Evolutionary conservation across 2,113 vertebrate genomes (phyloP), one percentile per base, ranked within the genome.

Genomic region (Panthera tigris): DNA sequence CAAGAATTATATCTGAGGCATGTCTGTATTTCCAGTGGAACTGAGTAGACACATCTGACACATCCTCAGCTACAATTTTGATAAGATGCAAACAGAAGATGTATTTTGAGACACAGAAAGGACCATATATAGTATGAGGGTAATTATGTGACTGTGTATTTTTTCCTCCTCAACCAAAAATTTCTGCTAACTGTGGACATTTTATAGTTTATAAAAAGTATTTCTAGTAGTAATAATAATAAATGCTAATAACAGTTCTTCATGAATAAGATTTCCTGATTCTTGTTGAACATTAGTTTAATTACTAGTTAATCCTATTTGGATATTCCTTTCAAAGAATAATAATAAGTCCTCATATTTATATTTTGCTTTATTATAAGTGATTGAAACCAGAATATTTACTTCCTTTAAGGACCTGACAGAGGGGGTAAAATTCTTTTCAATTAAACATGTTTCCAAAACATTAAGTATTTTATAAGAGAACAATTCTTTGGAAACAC

Each of bases 341-440:
- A 87, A 93, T 74, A 74, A 71, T 82, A 36, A 68, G 61, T 57
- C 5, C 41, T 76, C 50, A 82, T 6, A 73, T 69, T 93, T 50
- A 71, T 80, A 45, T 91, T 94, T 61, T 91, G 48, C 23, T 91
- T 52, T 81, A 85, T 93, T 93, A 41, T 8, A 74, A 33, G 3
- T 73, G 33, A 1, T 63, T 96, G 81, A 94, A 61, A 80, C 4
- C 79, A 52, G 66, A 91, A 95, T 55, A 63, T 50, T 66, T 78
- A 66, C 29, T 73, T 94, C 11, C n/a, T 88, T 92, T 29, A 87
- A 78, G 79, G 27, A 45, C 61, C 23, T 94, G 71, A 73, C 33
- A 91, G 52, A 57, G 48, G 19, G 13, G 27, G 25, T 95, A 88
- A 92, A 95, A 85, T 85, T 84, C 29, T 36, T 97, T 89, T 84